Conservation (phyloP, 2,797 vertebrate genomes). For the Xiphophorus birchmanni region DNA sequence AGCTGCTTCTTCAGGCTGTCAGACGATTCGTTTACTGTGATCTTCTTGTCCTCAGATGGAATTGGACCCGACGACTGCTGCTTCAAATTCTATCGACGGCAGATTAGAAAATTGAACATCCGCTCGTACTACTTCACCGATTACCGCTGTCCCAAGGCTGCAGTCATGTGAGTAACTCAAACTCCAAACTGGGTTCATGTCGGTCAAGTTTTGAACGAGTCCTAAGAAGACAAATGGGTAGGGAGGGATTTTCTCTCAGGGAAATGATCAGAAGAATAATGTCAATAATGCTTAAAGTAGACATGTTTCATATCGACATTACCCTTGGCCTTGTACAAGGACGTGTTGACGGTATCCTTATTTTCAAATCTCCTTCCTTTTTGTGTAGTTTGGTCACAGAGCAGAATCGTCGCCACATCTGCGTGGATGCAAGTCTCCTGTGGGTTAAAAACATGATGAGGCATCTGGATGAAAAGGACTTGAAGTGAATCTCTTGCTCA, state of each 20-base stretch:
- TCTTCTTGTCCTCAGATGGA: conserved; percentile 10
- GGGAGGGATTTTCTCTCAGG: no score
- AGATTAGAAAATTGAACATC: rapidly evolving
- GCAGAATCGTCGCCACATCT: conserved; percentile 4
- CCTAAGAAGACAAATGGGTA: neutral
- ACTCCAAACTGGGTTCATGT: neutral
- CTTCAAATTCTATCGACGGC: conserved; percentile 14
- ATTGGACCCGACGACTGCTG: conserved; percentile 45
- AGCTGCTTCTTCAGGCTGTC: rapidly evolving
- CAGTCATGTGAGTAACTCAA: neutral
- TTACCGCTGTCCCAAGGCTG: conserved; percentile 4
- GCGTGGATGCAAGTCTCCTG: conserved; percentile 12
- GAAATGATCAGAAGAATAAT: no score
- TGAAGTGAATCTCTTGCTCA: neutral
- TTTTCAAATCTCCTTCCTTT: neutral
- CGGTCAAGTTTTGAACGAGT: neutral
- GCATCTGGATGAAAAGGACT: neutral
- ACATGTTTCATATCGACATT: neutral
- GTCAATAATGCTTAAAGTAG: neutral
- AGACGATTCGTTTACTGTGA: neutral
- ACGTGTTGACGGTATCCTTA: neutral
- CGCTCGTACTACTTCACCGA: conserved; percentile 11
- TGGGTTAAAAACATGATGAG: conserved; percentile 44
- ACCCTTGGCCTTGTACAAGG: neutral
- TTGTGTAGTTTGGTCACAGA: conserved; percentile 47